Base-by-base conservation (phyloP, 2,888 invertebrate genomes). In the Oscheius myriophilus region DNA sequence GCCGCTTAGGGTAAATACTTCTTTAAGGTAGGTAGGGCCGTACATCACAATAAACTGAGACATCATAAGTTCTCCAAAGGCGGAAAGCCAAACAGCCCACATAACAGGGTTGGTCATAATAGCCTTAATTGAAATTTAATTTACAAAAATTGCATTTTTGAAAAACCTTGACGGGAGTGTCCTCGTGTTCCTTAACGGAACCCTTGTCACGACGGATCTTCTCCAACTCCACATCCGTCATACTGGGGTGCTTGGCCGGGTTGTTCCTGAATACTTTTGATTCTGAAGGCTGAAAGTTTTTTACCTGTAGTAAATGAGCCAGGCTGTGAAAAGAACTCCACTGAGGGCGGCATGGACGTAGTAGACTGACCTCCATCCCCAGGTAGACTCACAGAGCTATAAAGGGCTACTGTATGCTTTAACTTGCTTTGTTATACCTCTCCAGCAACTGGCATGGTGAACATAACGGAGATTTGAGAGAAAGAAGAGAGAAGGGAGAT, bases 401-500 rank as follows among this genome's bases (percentile, higher is more conserved):
- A 64, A 53, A 16, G 46, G 1, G 2, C n/a, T 62, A 4, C 33
- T 12, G 14, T 12, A 39, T 25, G 46, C n/a, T 0, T 33, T 18
- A 18, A n/a, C 39, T 39, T 11, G n/a, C n/a, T 14, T 45, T 16
- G 49, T 0, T 39, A 14, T 42, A 82, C 80, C 64, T 77, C 78
- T 70, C 82, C 83, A 12, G 82, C 75, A 7, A 82, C 72, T 9
- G 83, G 83, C 75, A 82, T 83, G 1, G 83, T 83, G 71, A 83
- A 75, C 74, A 82, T 83, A 53, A 83, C 83, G 0, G 82, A 78
- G 16, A 83, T 79, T 69, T 82, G 82, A 9, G 82, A 81, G 67
- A 83, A 83, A n/a, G 79, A 82, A 0, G 83, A 82, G 23, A 83
- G 78, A 6, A 82, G 72, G 0, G 82, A 81, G 59, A 83, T 78